Base-by-base conservation (phyloP, 2,888 invertebrate species). In the Boloria selene region DNA sequence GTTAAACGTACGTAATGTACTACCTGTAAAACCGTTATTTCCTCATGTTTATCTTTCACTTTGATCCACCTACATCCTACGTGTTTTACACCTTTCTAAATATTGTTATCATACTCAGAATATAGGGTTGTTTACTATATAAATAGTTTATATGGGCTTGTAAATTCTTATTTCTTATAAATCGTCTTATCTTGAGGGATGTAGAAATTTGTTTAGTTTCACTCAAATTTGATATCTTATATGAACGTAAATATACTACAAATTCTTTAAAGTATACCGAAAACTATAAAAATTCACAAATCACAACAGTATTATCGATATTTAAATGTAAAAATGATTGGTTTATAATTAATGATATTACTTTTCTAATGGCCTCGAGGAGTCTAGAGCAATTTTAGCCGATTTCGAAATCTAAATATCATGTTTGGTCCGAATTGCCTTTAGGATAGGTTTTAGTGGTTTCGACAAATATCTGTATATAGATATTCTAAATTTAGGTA, bases 51-150 rank as follows among this genome's bases (percentile, higher is more conserved):
- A 56, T 56, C 16, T 56, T 56, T 56, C 56, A 4, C 56, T 45
- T 56, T 56, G 44, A 56, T 56, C 56, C 45, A 38, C n/a, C n/a
- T 10, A 56, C 55, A 56, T 56, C 45, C 16, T 26, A 45, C 3
- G 45, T 18, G 16, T 26, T 45, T 13, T 44, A 26, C n/a, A 56
- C 56, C 56, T 56, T 44, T 18, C 22, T 56, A 56, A 56, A 56
- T 45, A 56, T 56, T 26, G 45, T 56, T 56, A 56, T 56, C 56
- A 38, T 38, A 54, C 54, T 61, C 52, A 52, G 31, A 53, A 45
- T 56, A 22, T 26, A 26, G 26, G 22, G 56, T 45, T 56, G 22
- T 56, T 56, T 45, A 45, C 22, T 45, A 45, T 26, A 44, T 45
- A 45, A 22, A 56, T 44, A 45, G 45, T n/a, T 56, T 45, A 56